Evolutionary conservation across 2,888 invertebrate genomes (phyloP).

Genomic region (Melanostoma scalare): DNA sequence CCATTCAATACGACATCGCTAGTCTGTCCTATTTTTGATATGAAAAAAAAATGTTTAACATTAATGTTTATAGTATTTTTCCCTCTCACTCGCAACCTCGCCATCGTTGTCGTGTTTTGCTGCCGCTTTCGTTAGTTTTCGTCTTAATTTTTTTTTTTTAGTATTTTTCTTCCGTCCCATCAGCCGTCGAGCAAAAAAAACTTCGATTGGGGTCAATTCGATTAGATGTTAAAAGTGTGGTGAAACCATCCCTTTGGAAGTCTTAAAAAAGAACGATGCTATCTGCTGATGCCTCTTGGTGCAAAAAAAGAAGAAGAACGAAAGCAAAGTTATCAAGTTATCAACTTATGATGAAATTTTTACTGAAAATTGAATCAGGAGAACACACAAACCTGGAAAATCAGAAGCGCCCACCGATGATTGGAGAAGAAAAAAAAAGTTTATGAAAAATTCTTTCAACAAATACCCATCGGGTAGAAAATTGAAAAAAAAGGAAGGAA

Average conservation of each 20-base stretch:
- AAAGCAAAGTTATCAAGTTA: conserved; percentile 56
- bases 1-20: conserved; percentile 4
- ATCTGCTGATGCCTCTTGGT: not conserved
- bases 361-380: conserved; percentile 7
- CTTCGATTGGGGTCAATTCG: conserved; percentile 66
- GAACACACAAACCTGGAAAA: conserved; percentile 6
- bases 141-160: conserved; percentile 29
- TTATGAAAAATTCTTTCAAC: conserved; percentile 22
- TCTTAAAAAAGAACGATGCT: conserved; percentile 4
- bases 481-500: conserved; percentile 8
- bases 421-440: conserved; percentile 9
- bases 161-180: conserved; percentile 47
- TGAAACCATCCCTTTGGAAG: conserved; percentile 13
- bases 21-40: conserved; percentile 6
- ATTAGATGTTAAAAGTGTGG: conserved; percentile 59
- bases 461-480: conserved; percentile 19
- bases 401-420: conserved; percentile 24
- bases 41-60: conserved; percentile 40
- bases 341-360: conserved; percentile 59
- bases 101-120: not conserved
- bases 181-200: conserved; percentile 43
- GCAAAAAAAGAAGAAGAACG: not conserved
- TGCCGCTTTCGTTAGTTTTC: conserved; percentile 17
- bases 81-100: not conserved
- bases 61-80: conserved; percentile 53